phyloP scores from a whole-genome alignment of 2,113 vertebrate genomes.

The Myanophis thanlyinensis region DNA sequence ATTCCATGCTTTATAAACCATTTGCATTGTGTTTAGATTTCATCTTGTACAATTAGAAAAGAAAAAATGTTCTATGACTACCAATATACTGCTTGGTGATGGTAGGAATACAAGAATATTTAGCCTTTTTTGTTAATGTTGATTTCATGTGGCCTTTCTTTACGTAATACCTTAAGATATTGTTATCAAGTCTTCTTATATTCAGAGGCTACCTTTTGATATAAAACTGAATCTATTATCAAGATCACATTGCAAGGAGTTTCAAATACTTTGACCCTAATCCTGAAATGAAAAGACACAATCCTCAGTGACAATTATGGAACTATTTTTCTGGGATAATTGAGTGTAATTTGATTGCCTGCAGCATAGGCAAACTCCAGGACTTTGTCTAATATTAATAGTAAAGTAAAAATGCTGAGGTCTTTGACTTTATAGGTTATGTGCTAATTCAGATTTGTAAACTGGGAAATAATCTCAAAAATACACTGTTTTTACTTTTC shows the following conservation, averaged over 20 bases:
- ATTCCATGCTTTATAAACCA: not conserved
- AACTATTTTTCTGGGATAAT: not conserved
- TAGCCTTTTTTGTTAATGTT: not conserved
- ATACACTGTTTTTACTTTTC: not conserved
- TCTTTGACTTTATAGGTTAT: not conserved
- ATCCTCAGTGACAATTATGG: not conserved
- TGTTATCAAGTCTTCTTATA: no score
- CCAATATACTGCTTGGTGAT: not conserved
- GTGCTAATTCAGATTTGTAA: not conserved
- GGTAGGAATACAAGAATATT: not conserved
- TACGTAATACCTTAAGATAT: not conserved
- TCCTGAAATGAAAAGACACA: not conserved
- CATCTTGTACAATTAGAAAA: not conserved
- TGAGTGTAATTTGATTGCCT: not conserved
- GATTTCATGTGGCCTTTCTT: not conserved
- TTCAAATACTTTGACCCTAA: not conserved
- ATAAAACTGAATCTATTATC: not conserved
- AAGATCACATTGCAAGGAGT: not conserved
- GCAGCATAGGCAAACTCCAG: not conserved
- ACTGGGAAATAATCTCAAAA: not conserved
- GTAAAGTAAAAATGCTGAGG: not conserved
- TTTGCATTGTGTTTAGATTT: not conserved
- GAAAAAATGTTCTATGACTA: not conserved
- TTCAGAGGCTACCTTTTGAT: not conserved
- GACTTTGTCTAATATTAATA: not conserved